phyloP scores from a whole-genome alignment of 2,797 vertebrate genomes.

The Jordanella pulchra region DNA sequence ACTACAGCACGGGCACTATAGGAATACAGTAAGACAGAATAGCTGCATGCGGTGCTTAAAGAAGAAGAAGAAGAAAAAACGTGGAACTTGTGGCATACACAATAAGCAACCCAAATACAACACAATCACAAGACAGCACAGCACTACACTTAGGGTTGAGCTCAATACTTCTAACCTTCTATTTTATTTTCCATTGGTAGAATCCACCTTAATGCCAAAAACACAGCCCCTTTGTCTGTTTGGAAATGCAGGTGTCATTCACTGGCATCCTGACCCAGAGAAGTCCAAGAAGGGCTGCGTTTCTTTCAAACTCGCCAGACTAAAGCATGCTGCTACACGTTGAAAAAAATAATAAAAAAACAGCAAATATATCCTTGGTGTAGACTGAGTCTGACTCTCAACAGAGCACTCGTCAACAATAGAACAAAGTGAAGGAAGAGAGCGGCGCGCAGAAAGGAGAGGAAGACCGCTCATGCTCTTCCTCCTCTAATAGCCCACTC shows the following conservation, averaged over 20 bases:
- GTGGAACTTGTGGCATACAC: constrained; percentile 60
- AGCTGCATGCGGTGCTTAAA: constrained; percentile 41
- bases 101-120: constrained; percentile 45
- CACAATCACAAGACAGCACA: constrained; percentile 62
- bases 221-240: constrained; percentile 76
- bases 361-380: constrained; percentile 57
- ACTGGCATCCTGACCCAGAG: constrained; percentile 79
- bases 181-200: constrained; percentile 84
- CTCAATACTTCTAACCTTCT: constrained; percentile 83
- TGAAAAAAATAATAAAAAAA: constrained; percentile 28
- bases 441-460: constrained; percentile 70
- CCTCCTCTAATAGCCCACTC: constrained; percentile 77
- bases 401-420: constrained; percentile 77
- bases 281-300: constrained; percentile 72
- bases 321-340: constrained; percentile 51
- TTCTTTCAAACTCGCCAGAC: constrained; percentile 59
- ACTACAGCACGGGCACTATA: constrained; percentile 22
- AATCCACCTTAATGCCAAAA: constrained; percentile 72
- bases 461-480: constrained; percentile 77
- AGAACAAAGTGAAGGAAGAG: constrained; percentile 80
- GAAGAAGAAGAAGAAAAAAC: constrained; percentile 16
- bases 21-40: constrained; percentile 17
- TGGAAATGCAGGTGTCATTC: constrained; percentile 79
- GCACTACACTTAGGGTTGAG: constrained; percentile 59
- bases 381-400: constrained; percentile 67